phyloP scores from a whole-genome alignment of 2,113 vertebrate genomes.

The Cyanistes caeruleus region DNA sequence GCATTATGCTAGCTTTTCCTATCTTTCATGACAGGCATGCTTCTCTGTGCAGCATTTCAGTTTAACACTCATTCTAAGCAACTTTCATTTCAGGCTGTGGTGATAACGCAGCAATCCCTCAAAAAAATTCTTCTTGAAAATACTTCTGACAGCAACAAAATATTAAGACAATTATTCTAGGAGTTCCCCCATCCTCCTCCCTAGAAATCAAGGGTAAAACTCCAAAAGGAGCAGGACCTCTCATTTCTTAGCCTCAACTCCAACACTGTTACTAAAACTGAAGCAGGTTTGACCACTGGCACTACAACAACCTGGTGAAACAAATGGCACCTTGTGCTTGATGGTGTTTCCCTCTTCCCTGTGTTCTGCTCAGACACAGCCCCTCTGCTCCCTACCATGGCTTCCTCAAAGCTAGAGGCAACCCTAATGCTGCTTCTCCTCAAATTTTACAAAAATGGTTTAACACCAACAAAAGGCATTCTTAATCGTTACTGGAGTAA shows the following conservation, averaged over 20 bases:
- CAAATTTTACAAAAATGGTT: neutral
- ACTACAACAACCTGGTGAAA: neutral
- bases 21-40: neutral
- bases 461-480: neutral
- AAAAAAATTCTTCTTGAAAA: neutral
- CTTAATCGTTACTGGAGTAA: neutral
- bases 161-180: neutral
- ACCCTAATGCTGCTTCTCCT: neutral
- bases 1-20: neutral
- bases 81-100: neutral
- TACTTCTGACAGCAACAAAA: neutral
- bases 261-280: neutral
- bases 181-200: neutral
- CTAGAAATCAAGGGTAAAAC: neutral
- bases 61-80: neutral
- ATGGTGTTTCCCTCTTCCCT: neutral
- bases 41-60: neutral
- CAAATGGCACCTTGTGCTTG: neutral
- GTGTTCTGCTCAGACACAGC: neutral
- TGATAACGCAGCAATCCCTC: neutral
- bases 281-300: neutral
- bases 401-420: neutral
- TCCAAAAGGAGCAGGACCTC: neutral
- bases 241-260: neutral
- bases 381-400: rapidly evolving